Evolutionary conservation across 1,140 invertebrate genomes (phyloP).

Genomic region (Lepidostoma basale): DNA sequence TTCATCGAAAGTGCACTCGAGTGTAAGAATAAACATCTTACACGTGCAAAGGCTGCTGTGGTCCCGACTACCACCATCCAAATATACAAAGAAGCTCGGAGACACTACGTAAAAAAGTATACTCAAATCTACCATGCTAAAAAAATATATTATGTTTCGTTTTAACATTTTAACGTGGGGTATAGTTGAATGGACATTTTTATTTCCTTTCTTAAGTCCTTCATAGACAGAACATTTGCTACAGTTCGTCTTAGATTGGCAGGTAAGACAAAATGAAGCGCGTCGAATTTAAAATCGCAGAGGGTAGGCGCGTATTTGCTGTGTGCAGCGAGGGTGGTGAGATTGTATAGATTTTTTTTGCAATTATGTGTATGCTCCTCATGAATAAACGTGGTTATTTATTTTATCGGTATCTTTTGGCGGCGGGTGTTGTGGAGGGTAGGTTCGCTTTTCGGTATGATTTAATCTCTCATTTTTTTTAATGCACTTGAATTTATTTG

Average conservation of each 20-base stretch:
- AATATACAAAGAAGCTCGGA: no score
- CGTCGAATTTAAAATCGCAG: slow-evolving; percentile 21
- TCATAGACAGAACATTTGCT: background rate
- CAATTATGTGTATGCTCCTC: slow-evolving; percentile 10
- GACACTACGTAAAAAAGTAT: no score
- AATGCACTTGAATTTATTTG: no score
- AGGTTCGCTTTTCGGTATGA: no score
- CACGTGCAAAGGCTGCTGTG: slow-evolving; percentile 31
- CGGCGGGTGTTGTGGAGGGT: slow-evolving; percentile 8
- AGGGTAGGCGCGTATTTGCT: background rate
- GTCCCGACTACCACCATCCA: background rate
- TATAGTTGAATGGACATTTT: no score
- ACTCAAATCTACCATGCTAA: no score
- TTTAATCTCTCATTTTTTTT: no score
- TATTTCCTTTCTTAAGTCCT: no score
- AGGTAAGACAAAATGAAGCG: slow-evolving; percentile 30
- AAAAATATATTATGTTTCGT: no score
- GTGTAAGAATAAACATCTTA: slow-evolving; percentile 38
- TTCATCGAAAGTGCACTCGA: slow-evolving; percentile 38
- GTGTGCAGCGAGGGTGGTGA: slow-evolving; percentile 2
- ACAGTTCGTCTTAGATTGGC: slow-evolving; percentile 21
- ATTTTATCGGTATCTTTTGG: slow-evolving; percentile 4
- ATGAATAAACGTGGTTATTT: background rate
- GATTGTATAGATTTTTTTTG: slow-evolving; percentile 15
- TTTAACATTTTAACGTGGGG: no score